Conservation (phyloP, 2,797 vertebrate genomes). For the Epinephelus malabaricus region DNA sequence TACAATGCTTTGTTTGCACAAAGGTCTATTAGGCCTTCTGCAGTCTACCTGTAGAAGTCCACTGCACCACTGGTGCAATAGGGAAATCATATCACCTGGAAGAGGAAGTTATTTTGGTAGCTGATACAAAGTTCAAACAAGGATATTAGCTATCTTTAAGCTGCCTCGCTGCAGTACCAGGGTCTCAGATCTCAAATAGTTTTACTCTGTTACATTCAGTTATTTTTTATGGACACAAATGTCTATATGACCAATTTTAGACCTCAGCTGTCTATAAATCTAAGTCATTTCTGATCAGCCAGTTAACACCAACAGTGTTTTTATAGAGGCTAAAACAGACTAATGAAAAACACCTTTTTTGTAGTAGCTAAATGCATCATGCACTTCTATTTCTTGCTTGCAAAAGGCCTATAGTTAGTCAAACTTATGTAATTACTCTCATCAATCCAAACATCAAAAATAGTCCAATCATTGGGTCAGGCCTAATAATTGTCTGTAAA, state of each 20-base stretch:
- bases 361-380: not conserved
- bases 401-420: not conserved
- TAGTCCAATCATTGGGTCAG: not conserved
- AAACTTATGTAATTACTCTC: not conserved
- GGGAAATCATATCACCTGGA: conserved; percentile 24
- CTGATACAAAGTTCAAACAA: not conserved
- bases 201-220: too few relatives aligned
- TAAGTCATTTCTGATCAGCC: not conserved
- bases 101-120: conserved; percentile 4
- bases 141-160: not conserved
- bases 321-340: not conserved
- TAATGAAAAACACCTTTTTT: too few relatives aligned
- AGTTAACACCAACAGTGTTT: not conserved
- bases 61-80: conserved; percentile 4
- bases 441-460: not conserved
- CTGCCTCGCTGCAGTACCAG: not conserved
- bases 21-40: conserved; percentile 8
- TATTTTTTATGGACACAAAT: not conserved
- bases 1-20: conserved; percentile 30
- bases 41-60: conserved; percentile 16
- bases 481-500: not conserved
- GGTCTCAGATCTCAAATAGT: not conserved
- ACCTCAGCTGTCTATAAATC: not conserved
- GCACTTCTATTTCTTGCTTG: not conserved
- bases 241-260: not conserved